Evolutionary conservation across 1,140 invertebrate genomes (phyloP).

Genomic region (Drosophila burlai): DNA sequence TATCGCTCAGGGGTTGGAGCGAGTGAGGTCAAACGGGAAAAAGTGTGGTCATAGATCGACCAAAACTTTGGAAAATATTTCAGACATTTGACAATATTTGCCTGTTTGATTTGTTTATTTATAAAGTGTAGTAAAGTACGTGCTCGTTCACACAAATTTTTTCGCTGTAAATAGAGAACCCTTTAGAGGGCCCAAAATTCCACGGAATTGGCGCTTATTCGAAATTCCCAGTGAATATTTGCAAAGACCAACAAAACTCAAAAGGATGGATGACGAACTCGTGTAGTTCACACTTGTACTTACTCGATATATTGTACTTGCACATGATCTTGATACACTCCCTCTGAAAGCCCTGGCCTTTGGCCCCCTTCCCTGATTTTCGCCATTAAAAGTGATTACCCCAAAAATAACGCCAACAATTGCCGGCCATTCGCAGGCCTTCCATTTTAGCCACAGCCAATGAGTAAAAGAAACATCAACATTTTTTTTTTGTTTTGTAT

Average conservation of each 20-base stretch:
- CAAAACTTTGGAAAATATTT: background rate
- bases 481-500: slow-evolving; percentile 30
- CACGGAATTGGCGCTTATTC: slow-evolving; percentile 26
- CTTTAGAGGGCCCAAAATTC: slow-evolving; percentile 9
- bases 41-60: background rate
- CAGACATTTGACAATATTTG: slow-evolving; percentile 31
- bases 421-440: slow-evolving; percentile 34
- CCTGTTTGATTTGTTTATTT: slow-evolving; percentile 19
- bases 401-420: slow-evolving; percentile 55
- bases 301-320: slow-evolving; percentile 1
- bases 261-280: slow-evolving; percentile 1
- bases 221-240: slow-evolving; percentile 13
- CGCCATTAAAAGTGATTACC: slow-evolving; percentile 53
- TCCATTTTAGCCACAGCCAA: slow-evolving; percentile 55
- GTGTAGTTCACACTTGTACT: slow-evolving; percentile 2
- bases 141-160: slow-evolving; percentile 16
- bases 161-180: background rate
- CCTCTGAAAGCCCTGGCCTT: slow-evolving; percentile 65
- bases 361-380: slow-evolving; percentile 21
- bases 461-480: slow-evolving; percentile 37
- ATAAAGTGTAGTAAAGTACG: slow-evolving; percentile 2
- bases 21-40: slow-evolving; percentile 12
- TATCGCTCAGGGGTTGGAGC: background rate
- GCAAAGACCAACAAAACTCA: slow-evolving; percentile 1
- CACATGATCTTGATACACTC: slow-evolving; percentile 64